Conservation (phyloP, 2,113 vertebrate species). For the Dendropsophus ebraccatus region DNA sequence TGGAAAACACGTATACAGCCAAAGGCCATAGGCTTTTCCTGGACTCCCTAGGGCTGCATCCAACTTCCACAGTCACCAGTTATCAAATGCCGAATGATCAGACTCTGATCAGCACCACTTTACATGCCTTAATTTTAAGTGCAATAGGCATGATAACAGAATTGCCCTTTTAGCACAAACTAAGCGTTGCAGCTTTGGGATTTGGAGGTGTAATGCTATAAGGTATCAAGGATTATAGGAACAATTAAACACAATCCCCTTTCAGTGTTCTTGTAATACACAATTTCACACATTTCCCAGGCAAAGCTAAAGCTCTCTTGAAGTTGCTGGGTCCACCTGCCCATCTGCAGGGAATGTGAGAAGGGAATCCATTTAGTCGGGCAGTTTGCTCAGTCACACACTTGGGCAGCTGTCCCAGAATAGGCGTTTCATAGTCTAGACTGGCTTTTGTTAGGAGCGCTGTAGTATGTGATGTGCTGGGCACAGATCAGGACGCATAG, state of each 20-base stretch:
- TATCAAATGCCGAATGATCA: too few relatives aligned
- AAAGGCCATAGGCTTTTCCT: too few relatives aligned
- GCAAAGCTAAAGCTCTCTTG: neutral
- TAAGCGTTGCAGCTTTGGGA: neutral
- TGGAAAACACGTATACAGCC: too few relatives aligned
- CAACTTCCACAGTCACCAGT: too few relatives aligned
- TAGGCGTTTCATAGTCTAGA: neutral
- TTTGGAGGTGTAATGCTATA: neutral
- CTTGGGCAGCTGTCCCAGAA: constrained; percentile 6
- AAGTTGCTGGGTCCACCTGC: constrained; percentile 24
- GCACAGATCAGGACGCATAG: neutral
- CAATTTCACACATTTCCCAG: neutral
- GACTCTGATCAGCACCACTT: too few relatives aligned
- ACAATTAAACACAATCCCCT: neutral
- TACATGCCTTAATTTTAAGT: too few relatives aligned
- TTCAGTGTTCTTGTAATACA: neutral
- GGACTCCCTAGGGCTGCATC: too few relatives aligned
- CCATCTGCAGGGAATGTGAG: neutral
- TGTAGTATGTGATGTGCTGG: constrained; percentile 13
- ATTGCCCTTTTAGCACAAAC: neutral
- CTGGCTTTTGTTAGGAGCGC: neutral
- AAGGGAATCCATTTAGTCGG: constrained; percentile 2
- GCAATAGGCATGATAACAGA: neutral
- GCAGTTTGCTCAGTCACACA: neutral
- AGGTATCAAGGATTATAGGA: neutral